A percentile compares a stretch with the other conserved stretches of the same genome.
Conservation (phyloP, 2,888 invertebrate genomes). For the Ornithoptera priamus region DNA sequence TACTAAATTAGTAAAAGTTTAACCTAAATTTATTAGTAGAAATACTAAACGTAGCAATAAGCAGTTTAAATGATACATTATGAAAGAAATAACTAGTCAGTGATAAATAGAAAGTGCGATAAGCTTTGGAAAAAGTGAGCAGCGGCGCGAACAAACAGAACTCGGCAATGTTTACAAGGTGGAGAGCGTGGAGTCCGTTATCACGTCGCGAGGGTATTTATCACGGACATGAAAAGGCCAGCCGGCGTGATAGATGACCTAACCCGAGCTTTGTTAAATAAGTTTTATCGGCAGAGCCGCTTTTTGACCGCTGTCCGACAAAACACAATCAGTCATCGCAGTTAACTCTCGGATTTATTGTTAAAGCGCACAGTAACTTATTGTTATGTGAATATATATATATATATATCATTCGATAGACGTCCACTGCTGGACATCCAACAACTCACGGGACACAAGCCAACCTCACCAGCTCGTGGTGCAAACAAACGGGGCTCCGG, state of each 20-base stretch:
- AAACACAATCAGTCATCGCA: conserved; percentile 19
- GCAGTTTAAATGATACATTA: background rate
- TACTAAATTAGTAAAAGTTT: too few relatives aligned
- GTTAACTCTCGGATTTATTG: conserved; percentile 24
- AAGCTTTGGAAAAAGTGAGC: conserved; percentile 6
- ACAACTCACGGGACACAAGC: too few relatives aligned
- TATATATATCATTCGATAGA: too few relatives aligned
- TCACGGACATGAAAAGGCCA: conserved; percentile 57
- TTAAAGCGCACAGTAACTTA: background rate
- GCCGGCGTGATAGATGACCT: conserved; percentile 64
- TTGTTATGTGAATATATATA: too few relatives aligned
- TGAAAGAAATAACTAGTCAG: conserved; percentile 1
- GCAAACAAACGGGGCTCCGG: too few relatives aligned
- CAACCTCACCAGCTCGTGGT: too few relatives aligned
- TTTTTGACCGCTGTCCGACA: conserved; percentile 36
- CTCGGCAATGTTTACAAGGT: conserved; percentile 33
- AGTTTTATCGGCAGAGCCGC: conserved; percentile 32
- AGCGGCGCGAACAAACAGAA: conserved; percentile 20
- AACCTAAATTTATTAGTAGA: too few relatives aligned
- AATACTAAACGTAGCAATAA: background rate
- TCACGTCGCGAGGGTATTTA: conserved; percentile 59
- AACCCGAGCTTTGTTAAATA: conserved; percentile 61
- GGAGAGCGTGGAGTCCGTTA: conserved; percentile 39
- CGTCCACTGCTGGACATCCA: too few relatives aligned
- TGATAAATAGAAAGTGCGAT: conserved; percentile 15